Evolutionary conservation across 2,888 invertebrate species (phyloP), one percentile per base, ranked within the genome.

Genomic region (Caradrina clavipalpis): DNA sequence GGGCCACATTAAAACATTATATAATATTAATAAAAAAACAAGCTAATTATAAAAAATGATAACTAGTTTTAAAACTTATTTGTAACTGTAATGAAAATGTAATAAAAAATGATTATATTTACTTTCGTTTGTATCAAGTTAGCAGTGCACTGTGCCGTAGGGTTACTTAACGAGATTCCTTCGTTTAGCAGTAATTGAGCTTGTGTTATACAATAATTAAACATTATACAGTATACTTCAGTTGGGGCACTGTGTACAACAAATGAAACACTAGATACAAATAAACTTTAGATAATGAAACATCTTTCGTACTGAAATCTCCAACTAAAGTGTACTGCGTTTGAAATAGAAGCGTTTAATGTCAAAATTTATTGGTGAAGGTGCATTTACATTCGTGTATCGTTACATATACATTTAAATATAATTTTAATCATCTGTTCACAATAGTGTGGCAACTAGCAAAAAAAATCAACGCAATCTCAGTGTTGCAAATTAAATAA

Each of bases 71-170:
- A 92, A 89, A 88, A 89, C 86, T 89, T 91, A 91, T 88, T 89
- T 92, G 91, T 93, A 92, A 92, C 87, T 89, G 89, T 92, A 92
- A 91, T 89, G 91, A 92, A 78, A 89, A 90, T 92, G 90, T 90
- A 91, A 89, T 90, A 88, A 89, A 89, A 89, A 80, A 74, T 75
- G 65, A 76, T 81, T 78, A 81, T 82, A 80, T 80, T 73, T 77
- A 79, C 76, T 84, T 84, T 84, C 57, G 69, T 82, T 82, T 78
- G 76, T 81, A 82, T 73, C 73, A 71, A 73, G 80, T 80, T 84
- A 84, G 80, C 78, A 73, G 63, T 57, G 80, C 84, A 84, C 84
- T 76, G 78, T 82, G 84, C 77, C 71, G 79, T 84, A 89, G 88
- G 76, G 77, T 86, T 86, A 87, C 84, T 84, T 86, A 84, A 81